Conservation (phyloP, 2,797 vertebrate genomes). For the Anas acuta region DNA sequence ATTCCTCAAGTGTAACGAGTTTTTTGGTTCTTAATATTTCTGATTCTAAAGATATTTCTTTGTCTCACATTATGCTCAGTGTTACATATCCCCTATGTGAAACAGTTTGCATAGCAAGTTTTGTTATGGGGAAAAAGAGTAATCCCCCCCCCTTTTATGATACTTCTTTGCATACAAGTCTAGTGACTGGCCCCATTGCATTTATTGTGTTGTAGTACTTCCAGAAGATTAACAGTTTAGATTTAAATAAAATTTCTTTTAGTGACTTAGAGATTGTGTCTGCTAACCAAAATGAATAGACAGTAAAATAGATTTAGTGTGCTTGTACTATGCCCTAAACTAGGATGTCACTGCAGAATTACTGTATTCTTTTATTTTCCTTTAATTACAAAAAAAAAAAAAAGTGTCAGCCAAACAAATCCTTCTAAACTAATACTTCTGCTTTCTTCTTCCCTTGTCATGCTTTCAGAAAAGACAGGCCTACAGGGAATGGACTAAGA, state of each 20-base stretch:
- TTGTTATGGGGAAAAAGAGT: not conserved
- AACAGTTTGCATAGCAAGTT: not conserved
- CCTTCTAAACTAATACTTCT: constrained; percentile 77
- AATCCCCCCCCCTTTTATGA: not conserved
- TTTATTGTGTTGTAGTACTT: not conserved
- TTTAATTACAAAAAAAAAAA: not conserved
- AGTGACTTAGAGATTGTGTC: not conserved
- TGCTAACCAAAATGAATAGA: not conserved
- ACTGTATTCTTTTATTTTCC: constrained; percentile 35
- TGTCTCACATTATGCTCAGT: not conserved
- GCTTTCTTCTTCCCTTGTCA: constrained; percentile 83
- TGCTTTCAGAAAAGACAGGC: constrained; percentile 90
- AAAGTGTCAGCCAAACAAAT: constrained; percentile 63
- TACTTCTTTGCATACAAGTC: not conserved
- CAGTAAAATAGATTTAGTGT: not conserved
- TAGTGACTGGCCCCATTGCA: not conserved
- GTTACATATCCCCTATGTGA: not conserved
- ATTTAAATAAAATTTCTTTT: not conserved
- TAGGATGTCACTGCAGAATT: constrained; percentile 44
- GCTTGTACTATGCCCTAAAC: constrained; percentile 2
- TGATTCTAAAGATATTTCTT: not conserved
- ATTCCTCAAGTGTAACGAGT: not conserved
- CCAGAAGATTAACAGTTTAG: not conserved
- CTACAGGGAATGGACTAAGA: constrained; percentile 83
- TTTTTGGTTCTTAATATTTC: not conserved